Evolutionary conservation across 2,797 vertebrate genomes (phyloP).

Genomic region (Synanceia verrucosa): DNA sequence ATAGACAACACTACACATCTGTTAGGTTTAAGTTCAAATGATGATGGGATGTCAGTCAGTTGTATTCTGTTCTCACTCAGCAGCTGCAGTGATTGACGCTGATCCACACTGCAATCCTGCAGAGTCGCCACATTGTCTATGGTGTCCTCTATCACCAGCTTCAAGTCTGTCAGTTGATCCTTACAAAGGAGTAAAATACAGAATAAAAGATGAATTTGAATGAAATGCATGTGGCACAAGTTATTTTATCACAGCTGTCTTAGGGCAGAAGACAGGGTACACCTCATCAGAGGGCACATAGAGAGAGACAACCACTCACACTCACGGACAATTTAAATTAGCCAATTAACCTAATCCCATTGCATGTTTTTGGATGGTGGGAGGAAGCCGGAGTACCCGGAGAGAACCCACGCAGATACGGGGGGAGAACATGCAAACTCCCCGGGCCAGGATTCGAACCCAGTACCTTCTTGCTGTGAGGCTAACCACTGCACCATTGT

Average conservation of each 20-base stretch:
- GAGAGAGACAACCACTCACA: too few relatives aligned
- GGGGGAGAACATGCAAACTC: too few relatives aligned
- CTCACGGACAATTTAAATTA: too few relatives aligned
- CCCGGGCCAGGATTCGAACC: too few relatives aligned
- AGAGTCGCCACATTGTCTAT: conserved; percentile 90
- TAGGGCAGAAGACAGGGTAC: too few relatives aligned
- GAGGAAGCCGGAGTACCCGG: too few relatives aligned
- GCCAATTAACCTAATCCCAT: too few relatives aligned
- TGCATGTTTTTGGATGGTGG: too few relatives aligned
- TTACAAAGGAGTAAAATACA: conserved; percentile 58
- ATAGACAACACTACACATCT: neutral
- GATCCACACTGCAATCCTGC: conserved; percentile 90
- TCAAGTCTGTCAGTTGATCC: conserved; percentile 91
- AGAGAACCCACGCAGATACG: too few relatives aligned
- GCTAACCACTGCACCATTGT: neutral
- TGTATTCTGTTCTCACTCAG: conserved; percentile 78
- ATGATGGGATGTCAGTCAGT: neutral
- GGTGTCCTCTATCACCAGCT: conserved; percentile 91
- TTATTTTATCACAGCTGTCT: too few relatives aligned
- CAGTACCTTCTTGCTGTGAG: too few relatives aligned
- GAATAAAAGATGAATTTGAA: neutral
- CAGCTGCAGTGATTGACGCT: conserved; percentile 84
- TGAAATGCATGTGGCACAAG: neutral
- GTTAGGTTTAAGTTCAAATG: neutral
- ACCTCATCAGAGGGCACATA: too few relatives aligned